Conservation (phyloP, 2,797 vertebrate species). For the Caiman crocodilus region DNA sequence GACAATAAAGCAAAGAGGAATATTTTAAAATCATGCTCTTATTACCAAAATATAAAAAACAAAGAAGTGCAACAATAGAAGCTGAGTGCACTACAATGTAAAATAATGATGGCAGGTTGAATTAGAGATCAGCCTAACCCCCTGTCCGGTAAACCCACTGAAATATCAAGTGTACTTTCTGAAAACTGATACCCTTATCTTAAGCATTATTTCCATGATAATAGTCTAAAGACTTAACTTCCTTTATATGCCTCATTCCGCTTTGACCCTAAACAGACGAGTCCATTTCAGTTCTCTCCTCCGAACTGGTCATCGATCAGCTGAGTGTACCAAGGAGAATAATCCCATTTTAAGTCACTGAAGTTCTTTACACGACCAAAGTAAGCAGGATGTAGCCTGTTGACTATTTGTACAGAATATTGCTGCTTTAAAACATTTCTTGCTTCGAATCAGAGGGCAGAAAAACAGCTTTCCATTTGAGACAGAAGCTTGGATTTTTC, state of each 20-base stretch:
- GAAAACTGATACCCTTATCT: background rate
- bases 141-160: background rate
- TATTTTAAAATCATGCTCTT: slow-evolving; percentile 36
- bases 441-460: background rate
- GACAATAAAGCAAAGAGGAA: slow-evolving; percentile 61
- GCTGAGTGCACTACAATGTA: background rate
- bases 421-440: background rate
- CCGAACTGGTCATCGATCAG: background rate
- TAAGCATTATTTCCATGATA: background rate
- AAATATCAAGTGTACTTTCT: background rate
- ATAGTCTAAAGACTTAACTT: background rate
- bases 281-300: background rate
- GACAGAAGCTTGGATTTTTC: background rate
- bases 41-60: background rate
- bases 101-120: background rate
- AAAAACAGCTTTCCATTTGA: background rate
- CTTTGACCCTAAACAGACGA: background rate
- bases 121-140: background rate
- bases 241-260: background rate
- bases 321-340: background rate
- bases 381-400: background rate
- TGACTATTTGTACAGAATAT: background rate
- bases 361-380: background rate
- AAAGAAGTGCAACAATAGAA: background rate
- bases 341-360: background rate